Evolutionary conservation across 2,888 invertebrate species (phyloP).

Genomic region (Invenusta paracnida): DNA sequence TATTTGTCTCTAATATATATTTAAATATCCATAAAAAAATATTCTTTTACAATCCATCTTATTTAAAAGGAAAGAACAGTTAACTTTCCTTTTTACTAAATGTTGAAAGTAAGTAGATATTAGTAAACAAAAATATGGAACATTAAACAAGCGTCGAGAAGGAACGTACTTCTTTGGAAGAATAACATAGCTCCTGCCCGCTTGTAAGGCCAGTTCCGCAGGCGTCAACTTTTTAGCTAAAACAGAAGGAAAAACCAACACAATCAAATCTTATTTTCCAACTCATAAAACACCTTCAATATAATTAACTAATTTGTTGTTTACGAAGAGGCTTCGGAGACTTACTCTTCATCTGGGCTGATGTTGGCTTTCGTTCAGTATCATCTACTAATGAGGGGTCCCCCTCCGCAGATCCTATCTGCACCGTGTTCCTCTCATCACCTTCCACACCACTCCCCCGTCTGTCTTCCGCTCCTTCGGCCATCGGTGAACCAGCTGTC

Average conservation of each 20-base stretch:
- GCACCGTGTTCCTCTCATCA: background rate
- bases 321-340: background rate
- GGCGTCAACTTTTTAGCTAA: slow-evolving; percentile 51
- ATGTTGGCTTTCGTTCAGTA: background rate
- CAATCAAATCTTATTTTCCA: too few species aligned
- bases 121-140: too few species aligned
- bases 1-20: too few species aligned
- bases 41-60: too few species aligned
- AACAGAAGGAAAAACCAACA: slow-evolving; percentile 32
- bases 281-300: too few species aligned
- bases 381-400: too few species aligned
- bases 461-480: background rate
- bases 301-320: too few species aligned
- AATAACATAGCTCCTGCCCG: slow-evolving; percentile 57
- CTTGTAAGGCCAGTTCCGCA: slow-evolving; percentile 55
- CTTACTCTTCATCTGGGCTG: background rate
- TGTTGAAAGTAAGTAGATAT: too few species aligned
- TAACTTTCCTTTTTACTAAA: too few species aligned
- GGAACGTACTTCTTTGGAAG: slow-evolving; percentile 49
- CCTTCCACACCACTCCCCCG: background rate
- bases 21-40: too few species aligned
- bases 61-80: too few species aligned
- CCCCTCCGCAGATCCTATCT: background rate
- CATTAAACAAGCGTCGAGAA: too few species aligned
- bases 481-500: background rate